phyloP scores from a whole-genome alignment of 2,888 invertebrate genomes.

The Spilarctia lutea region DNA sequence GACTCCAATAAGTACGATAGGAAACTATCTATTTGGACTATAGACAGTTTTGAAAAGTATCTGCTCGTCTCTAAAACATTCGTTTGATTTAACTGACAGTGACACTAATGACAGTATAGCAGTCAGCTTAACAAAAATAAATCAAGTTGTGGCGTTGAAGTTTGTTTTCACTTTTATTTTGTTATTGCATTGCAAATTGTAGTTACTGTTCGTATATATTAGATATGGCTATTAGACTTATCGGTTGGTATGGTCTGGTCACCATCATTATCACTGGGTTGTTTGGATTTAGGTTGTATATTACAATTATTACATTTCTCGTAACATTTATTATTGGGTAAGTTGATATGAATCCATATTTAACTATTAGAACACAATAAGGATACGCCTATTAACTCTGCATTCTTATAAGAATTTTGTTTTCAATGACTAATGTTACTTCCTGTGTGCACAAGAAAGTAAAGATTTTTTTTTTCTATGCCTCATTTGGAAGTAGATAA shows the following conservation, averaged over 20 bases:
- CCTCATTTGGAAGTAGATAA: neutral
- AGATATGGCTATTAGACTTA: slow-evolving; percentile 68
- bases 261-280: slow-evolving; percentile 76
- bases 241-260: slow-evolving; percentile 77
- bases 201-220: slow-evolving; percentile 40
- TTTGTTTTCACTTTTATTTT: slow-evolving; percentile 58
- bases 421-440: neutral
- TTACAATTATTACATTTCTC: slow-evolving; percentile 73
- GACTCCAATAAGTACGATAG: too few species aligned
- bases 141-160: slow-evolving; percentile 48
- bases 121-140: slow-evolving; percentile 48
- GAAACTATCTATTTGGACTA: too few species aligned
- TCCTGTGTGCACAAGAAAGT: neutral
- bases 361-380: slow-evolving; percentile 24
- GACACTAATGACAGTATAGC: slow-evolving; percentile 12
- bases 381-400: slow-evolving; percentile 13
- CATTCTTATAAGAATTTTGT: neutral
- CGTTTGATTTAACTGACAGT: neutral
- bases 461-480: neutral
- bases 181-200: slow-evolving; percentile 54
- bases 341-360: slow-evolving; percentile 56
- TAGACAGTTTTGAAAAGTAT: neutral
- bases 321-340: slow-evolving; percentile 79
- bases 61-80: neutral
- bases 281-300: slow-evolving; percentile 76